Conservation (phyloP, 2,113 vertebrate genomes). For the Gopherus evgoodei region DNA sequence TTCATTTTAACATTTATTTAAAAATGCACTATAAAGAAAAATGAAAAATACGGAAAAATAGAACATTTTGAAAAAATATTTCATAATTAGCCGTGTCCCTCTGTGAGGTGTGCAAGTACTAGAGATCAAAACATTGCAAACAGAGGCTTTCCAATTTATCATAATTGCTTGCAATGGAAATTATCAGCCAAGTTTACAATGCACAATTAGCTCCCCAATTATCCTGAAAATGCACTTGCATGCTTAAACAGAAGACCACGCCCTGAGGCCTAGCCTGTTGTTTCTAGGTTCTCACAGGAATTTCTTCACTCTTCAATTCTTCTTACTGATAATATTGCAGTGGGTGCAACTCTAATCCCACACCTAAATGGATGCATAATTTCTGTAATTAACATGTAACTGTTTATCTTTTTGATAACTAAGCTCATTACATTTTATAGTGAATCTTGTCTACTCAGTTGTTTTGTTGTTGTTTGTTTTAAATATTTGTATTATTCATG, state of each 20-base stretch:
- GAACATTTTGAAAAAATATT: conserved; percentile 36
- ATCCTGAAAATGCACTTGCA: conserved; percentile 40
- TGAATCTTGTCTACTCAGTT: not conserved
- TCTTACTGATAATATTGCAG: not conserved
- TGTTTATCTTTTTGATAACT: not conserved
- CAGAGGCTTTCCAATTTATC: conserved; percentile 6
- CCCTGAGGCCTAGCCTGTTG: not conserved
- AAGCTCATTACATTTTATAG: not conserved
- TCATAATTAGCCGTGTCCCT: conserved; percentile 29
- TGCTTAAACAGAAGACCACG: not conserved
- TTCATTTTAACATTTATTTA: not conserved
- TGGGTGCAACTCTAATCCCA: not conserved
- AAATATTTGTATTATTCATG: not conserved
- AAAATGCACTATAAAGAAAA: conserved; percentile 52
- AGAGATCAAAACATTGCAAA: conserved; percentile 31
- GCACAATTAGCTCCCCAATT: conserved; percentile 38
- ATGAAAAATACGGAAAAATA: conserved; percentile 46
- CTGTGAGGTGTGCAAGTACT: conserved; percentile 42
- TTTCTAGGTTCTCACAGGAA: not conserved
- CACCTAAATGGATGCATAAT: not conserved
- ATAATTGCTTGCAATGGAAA: conserved; percentile 65
- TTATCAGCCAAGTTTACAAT: conserved; percentile 38
- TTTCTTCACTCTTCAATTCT: not conserved
- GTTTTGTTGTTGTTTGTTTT: not conserved
- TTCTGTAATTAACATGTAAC: not conserved